Conservation (phyloP, 2,888 invertebrate species). For the Callyntrura sp. region DNA sequence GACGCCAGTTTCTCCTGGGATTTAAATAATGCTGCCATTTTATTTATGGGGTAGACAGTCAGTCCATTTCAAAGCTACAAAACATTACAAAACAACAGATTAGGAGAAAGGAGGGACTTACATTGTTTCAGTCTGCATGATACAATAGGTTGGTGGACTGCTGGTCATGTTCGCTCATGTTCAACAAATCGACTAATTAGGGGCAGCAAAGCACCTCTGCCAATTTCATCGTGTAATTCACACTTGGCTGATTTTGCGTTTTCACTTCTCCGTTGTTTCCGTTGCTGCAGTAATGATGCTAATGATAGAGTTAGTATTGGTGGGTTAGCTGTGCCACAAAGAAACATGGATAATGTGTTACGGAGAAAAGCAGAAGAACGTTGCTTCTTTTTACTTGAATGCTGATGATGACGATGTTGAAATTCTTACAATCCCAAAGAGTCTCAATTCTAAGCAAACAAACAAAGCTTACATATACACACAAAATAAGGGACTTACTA, state of each 20-base stretch:
- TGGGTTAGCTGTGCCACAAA: not conserved
- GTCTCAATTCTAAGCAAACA: too few relatives aligned
- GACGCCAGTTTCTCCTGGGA: too few relatives aligned
- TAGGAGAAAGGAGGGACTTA: too few relatives aligned
- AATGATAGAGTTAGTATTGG: too few relatives aligned
- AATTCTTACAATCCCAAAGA: too few relatives aligned
- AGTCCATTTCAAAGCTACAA: not conserved
- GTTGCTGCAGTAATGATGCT: too few relatives aligned
- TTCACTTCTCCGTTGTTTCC: not conserved
- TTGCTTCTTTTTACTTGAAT: constrained; percentile 24
- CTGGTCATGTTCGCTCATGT: not conserved
- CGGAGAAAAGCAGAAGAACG: not conserved
- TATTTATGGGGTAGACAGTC: not conserved
- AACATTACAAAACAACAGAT: not conserved
- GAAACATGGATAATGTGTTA: not conserved
- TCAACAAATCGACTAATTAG: not conserved
- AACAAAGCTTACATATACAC: too few relatives aligned
- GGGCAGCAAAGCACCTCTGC: not conserved
- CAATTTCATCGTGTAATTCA: not conserved
- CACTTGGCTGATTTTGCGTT: constrained; percentile 1
- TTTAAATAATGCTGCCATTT: too few relatives aligned
- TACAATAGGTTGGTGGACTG: too few relatives aligned
- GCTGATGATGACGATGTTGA: constrained; percentile 21
- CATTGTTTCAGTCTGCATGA: too few relatives aligned
- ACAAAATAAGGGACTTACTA: not conserved